A percentile compares a stretch with the other conserved stretches of the same genome.
These are phyloP conservation scores for Ranitomeya imitator DNA, from an alignment of 2,113 vertebrate genomes.

Conservation along the genomic window DNA sequence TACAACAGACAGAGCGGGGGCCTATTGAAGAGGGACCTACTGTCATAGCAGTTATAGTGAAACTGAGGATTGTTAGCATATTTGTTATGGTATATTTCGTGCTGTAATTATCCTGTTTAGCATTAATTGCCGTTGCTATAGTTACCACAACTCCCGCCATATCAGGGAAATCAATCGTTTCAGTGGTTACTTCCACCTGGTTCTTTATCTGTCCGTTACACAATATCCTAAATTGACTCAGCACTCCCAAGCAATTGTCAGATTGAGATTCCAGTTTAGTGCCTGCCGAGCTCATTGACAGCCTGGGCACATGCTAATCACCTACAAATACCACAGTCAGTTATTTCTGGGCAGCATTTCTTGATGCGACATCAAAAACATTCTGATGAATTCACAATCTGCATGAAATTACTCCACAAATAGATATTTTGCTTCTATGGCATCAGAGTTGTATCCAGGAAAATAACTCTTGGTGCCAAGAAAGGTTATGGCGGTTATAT, in stretches of 20 bases:
- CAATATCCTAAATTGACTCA: background rate
- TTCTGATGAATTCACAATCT: background rate
- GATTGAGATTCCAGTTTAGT: background rate
- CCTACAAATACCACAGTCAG: background rate
- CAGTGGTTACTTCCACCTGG: too few species aligned
- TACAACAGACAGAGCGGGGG: too few species aligned
- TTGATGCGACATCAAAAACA: background rate
- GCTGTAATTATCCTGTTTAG: too few species aligned
- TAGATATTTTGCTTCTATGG: background rate
- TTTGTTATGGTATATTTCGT: too few species aligned
- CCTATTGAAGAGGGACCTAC: too few species aligned
- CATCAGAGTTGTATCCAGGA: background rate
- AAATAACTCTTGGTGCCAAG: background rate
- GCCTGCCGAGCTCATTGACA: background rate
- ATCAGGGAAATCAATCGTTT: too few species aligned
- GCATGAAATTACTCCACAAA: background rate
- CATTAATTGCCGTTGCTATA: too few species aligned
- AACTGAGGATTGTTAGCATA: too few species aligned
- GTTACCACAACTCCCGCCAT: too few species aligned
- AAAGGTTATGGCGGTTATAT: background rate
- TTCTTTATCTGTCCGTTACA: too few species aligned
- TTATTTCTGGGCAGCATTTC: background rate
- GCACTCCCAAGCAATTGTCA: background rate
- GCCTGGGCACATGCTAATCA: background rate
- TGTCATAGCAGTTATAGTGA: too few species aligned